A percentile compares a stretch with the other conserved stretches of the same genome.
These are phyloP conservation scores for Tipula helvola DNA, from an alignment of 2,888 invertebrate genomes.

Conservation along the genomic window DNA sequence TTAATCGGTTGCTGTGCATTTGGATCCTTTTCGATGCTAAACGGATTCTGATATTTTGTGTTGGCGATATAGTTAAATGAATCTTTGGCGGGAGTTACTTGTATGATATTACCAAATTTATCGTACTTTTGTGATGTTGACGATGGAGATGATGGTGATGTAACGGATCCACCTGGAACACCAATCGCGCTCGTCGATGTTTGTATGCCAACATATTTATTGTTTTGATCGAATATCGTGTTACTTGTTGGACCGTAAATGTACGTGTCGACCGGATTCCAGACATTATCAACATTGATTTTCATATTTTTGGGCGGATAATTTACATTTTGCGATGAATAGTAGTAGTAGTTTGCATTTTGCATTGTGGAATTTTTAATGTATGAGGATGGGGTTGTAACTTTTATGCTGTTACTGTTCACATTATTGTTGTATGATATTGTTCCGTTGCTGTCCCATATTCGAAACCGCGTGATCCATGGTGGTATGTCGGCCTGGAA, in stretches of 20 bases:
- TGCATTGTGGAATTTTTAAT: background rate
- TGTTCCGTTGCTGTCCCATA: slow-evolving; percentile 58
- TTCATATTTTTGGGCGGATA: slow-evolving; percentile 17
- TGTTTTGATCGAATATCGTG: slow-evolving; percentile 36
- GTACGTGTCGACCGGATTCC: slow-evolving; percentile 37
- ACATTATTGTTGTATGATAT: slow-evolving; percentile 29
- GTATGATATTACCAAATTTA: slow-evolving; percentile 18
- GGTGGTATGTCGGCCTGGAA: slow-evolving; percentile 35
- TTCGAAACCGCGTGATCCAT: slow-evolving; percentile 57
- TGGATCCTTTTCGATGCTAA: background rate
- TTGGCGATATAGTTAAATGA: slow-evolving; percentile 31
- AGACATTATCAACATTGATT: slow-evolving; percentile 35
- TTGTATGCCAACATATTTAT: slow-evolving; percentile 29
- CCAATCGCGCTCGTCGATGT: background rate
- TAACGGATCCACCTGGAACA: background rate
- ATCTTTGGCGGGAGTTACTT: slow-evolving; percentile 29
- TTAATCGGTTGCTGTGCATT: background rate
- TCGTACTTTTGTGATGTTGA: slow-evolving; percentile 23
- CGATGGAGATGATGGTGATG: slow-evolving; percentile 18
- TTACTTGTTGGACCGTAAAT: slow-evolving; percentile 36
- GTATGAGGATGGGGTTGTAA: slow-evolving; percentile 25
- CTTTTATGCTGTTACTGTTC: slow-evolving; percentile 13
- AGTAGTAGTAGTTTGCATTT: slow-evolving; percentile 5
- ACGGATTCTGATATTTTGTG: slow-evolving; percentile 14
- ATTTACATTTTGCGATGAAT: background rate